Percentiles rank a stretch among this genome's conserved stretches.
Evolutionary conservation across 2,888 invertebrate genomes (phyloP).

Genomic region (Folsomia manolachei): DNA sequence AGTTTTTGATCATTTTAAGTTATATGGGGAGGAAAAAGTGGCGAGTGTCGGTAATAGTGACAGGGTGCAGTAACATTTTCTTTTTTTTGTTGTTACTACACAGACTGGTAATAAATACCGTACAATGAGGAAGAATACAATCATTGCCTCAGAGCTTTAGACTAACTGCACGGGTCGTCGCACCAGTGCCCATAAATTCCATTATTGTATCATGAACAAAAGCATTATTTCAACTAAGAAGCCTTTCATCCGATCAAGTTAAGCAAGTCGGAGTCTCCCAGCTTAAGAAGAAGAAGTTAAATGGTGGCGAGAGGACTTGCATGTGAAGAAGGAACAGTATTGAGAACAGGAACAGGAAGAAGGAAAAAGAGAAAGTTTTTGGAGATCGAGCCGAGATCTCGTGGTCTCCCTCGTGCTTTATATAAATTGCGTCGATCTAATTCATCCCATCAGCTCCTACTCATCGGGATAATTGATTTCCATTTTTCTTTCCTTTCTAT

Average conservation of each 20-base stretch:
- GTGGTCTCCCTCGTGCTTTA: too few relatives aligned
- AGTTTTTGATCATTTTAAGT: too few relatives aligned
- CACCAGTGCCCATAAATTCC: slow-evolving; percentile 1
- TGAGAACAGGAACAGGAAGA: background rate
- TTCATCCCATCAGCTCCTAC: slow-evolving; percentile 19
- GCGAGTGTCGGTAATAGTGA: too few relatives aligned
- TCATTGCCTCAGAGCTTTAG: too few relatives aligned
- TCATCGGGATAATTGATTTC: slow-evolving; percentile 33
- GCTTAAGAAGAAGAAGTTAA: background rate
- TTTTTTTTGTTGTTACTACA: background rate
- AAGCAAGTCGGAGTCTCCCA: background rate
- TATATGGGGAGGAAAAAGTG: too few relatives aligned
- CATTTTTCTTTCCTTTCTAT: slow-evolving; percentile 12
- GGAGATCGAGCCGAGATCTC: too few relatives aligned
- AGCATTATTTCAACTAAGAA: background rate
- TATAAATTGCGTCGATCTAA: slow-evolving; percentile 12
- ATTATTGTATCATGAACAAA: background rate
- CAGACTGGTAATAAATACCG: background rate
- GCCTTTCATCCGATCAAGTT: background rate
- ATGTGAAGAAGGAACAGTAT: background rate
- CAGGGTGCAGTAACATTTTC: too few relatives aligned
- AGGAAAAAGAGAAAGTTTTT: too few relatives aligned
- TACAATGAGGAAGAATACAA: background rate
- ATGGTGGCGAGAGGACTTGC: background rate
- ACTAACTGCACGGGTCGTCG: too few relatives aligned